Evolutionary conservation across 2,113 vertebrate species (phyloP).

Genomic region (Oncorhynchus masou): DNA sequence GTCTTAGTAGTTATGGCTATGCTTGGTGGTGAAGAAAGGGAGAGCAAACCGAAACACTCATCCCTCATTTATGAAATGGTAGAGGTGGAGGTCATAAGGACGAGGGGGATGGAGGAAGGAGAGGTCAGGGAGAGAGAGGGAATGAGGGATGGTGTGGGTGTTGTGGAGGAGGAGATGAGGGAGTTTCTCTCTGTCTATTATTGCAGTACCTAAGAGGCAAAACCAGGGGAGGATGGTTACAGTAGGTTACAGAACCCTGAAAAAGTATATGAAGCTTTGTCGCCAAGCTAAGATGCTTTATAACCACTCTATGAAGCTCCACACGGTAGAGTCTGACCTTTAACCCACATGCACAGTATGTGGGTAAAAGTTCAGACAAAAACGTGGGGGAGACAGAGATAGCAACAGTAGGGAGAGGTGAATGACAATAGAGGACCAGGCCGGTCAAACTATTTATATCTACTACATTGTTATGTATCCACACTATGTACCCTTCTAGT

Average conservation of each 20-base stretch:
- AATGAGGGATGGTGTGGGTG: slow-evolving; percentile 5
- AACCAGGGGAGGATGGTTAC: background rate
- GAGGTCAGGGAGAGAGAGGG: background rate
- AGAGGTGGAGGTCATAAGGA: slow-evolving; percentile 15
- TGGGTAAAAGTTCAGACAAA: background rate
- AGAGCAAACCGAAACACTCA: slow-evolving; percentile 6
- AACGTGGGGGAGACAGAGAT: background rate
- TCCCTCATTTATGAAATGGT: slow-evolving; percentile 27
- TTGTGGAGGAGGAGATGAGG: background rate
- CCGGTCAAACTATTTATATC: background rate
- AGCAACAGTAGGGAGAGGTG: background rate
- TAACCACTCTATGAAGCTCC: too few relatives aligned
- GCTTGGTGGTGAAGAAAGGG: background rate
- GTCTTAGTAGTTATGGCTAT: too few relatives aligned
- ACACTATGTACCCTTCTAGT: too few relatives aligned
- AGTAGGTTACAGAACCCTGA: too few relatives aligned
- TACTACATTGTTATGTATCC: too few relatives aligned
- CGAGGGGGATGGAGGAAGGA: slow-evolving; percentile 8
- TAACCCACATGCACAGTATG: background rate
- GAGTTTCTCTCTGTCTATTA: slow-evolving; percentile 6
- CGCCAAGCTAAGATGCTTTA: too few relatives aligned
- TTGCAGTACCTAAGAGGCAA: slow-evolving; percentile 36
- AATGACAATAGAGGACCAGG: background rate
- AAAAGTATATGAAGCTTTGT: too few relatives aligned
- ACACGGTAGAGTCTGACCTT: background rate